Evolutionary conservation across 2,888 invertebrate species (phyloP).

Genomic region (Caenorhabditis sp.): DNA sequence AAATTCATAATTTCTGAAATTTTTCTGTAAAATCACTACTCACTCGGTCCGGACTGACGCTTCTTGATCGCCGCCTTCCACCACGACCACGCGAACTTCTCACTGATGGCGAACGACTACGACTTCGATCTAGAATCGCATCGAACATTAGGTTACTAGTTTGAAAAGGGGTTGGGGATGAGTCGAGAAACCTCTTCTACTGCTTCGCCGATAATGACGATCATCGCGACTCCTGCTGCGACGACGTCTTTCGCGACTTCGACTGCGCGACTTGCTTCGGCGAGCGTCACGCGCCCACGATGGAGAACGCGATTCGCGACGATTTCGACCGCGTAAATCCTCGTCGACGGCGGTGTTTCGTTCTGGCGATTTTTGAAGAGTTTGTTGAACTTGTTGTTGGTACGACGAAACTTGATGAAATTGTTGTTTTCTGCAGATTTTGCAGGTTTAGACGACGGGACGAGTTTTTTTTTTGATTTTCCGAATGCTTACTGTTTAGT

Average conservation of each 20-base stretch:
- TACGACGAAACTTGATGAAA: background rate
- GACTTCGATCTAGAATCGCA: constrained; percentile 41
- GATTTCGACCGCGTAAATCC: background rate
- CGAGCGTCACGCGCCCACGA: constrained; percentile 29
- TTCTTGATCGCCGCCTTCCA: constrained; percentile 25
- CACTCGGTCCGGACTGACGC: constrained; percentile 27
- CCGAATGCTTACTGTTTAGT: constrained; percentile 25
- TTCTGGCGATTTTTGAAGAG: background rate
- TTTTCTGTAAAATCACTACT: background rate
- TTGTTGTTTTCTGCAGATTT: background rate
- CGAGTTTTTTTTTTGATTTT: background rate
- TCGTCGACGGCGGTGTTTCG: background rate
- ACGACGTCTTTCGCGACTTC: constrained; percentile 24
- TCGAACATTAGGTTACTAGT: constrained; percentile 27
- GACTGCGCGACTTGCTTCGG: constrained; percentile 31
- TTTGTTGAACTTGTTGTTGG: background rate
- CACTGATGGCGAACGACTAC: constrained; percentile 26
- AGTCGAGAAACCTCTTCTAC: constrained; percentile 28
- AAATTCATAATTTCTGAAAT: background rate
- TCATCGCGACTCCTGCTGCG: constrained; percentile 20
- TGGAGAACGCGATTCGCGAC: constrained; percentile 21
- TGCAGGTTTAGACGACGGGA: background rate
- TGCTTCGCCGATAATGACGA: constrained; percentile 6
- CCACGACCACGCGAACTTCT: constrained; percentile 10
- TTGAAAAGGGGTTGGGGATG: background rate